Base-by-base conservation (phyloP, 2,888 invertebrate genomes). In the Tinea semifulvella region DNA sequence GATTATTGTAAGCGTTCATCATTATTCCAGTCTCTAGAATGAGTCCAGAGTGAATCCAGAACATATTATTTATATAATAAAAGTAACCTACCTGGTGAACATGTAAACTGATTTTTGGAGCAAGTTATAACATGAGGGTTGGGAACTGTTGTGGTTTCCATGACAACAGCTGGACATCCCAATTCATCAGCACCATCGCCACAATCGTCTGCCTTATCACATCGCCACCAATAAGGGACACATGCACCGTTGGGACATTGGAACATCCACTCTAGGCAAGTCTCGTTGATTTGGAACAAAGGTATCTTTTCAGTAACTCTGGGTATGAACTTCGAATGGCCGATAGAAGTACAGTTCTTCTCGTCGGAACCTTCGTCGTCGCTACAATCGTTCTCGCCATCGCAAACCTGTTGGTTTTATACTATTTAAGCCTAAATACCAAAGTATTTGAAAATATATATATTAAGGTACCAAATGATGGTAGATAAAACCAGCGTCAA, bases 191-290 rank as follows among this genome's bases (percentile, higher is more conserved):
- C 88, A 28, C 82, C 81, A 52, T 92, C 91, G 0, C 85, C 88
- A 52, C 92, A 92, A 55, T 92, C 92, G 53, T 88, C 83, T 1
- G 89, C 87, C 17, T 70, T 84, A 57, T 92, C 92, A 58, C 92
- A 92, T 50, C 89, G 86, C 92, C 91, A 91, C 88, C 90, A 90
- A 50, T 87, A 85, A 0, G 91, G 91, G 38, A 91, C 80, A 56
- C 91, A 91, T 61, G 86, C 87, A 7, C 70, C 83, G 53, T 88
- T 89, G 13, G 79, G 69, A 56, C 92, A 92, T 52, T 82, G 84
- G 60, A 90, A 92, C 91, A 91, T 91, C 89, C 90, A 91, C 50
- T 88, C 87, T 39, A 85, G 82, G 55, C 91, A 91, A 0, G 82
- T 69, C 4, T 58, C 57, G 52, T 74, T 71, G 49, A 56, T 49